Percentiles rank a stretch among this genome's conserved stretches.
These are phyloP conservation scores for Chiloscyllium punctatum DNA, from an alignment of 2,797 vertebrate species.

Conservation along the genomic window DNA sequence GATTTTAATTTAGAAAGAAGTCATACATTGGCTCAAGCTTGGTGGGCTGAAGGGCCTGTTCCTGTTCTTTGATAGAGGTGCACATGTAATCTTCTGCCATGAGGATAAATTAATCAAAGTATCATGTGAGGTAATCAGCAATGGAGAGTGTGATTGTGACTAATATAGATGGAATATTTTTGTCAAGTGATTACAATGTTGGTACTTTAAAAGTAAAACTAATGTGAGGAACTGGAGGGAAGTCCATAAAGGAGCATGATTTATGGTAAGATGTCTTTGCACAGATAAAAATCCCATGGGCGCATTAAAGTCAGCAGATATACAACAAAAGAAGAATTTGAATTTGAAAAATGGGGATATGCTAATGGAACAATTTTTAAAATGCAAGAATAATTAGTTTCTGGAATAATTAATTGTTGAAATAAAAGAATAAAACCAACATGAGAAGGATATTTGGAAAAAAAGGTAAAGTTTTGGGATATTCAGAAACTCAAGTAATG, in stretches of 20 bases:
- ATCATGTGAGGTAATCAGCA: neutral
- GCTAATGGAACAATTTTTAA: neutral
- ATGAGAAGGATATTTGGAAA: neutral
- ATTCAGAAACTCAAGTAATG: neutral
- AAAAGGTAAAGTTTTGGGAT: neutral
- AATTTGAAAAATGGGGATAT: neutral
- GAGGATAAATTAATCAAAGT: neutral
- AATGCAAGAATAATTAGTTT: neutral
- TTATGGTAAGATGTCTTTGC: neutral
- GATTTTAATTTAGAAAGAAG: no score
- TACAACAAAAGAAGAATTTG: neutral
- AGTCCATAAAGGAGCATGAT: neutral
- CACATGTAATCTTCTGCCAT: neutral
- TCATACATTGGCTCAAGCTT: no score
- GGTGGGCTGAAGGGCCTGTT: no score
- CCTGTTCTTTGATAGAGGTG: neutral
- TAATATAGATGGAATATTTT: neutral
- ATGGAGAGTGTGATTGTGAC: neutral
- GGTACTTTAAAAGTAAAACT: neutral
- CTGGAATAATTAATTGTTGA: neutral
- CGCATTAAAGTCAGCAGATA: neutral
- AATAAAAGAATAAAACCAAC: neutral
- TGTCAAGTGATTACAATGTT: neutral
- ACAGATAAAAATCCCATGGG: neutral
- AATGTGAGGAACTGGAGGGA: neutral